A percentile compares a stretch with the other conserved stretches of the same genome.
Conservation (phyloP, 2,888 invertebrate genomes). For the Pseudoips prasinana region DNA sequence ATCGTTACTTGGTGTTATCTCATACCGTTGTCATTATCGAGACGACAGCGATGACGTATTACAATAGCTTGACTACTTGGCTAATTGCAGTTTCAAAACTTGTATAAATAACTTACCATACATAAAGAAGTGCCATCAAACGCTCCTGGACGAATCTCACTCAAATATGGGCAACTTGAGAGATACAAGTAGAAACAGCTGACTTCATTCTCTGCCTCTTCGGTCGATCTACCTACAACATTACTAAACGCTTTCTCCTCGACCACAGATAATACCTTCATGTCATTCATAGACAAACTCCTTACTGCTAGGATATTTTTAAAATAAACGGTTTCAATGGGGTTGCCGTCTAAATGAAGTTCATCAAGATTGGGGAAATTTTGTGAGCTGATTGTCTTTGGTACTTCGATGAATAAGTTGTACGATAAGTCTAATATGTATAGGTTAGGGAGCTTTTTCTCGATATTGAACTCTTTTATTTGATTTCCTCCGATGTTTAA, state of each 20-base stretch:
- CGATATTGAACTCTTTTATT: conserved; percentile 66
- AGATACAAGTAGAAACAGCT: conserved; percentile 75
- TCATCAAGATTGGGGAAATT: conserved; percentile 73
- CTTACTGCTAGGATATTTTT: conserved; percentile 65
- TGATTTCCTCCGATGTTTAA: conserved; percentile 71
- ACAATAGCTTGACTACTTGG: too few relatives aligned
- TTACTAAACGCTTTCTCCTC: conserved; percentile 75
- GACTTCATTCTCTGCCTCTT: conserved; percentile 40
- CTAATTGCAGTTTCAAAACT: too few relatives aligned
- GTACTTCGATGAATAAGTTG: conserved; percentile 70
- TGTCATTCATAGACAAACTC: conserved; percentile 67
- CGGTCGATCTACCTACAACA: conserved; percentile 55
- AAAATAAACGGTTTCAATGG: conserved; percentile 71
- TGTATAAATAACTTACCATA: conserved; percentile 75
- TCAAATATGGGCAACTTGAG: conserved; percentile 66
- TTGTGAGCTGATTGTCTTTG: conserved; percentile 61
- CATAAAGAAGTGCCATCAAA: conserved; percentile 77
- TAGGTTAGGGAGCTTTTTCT: conserved; percentile 64
- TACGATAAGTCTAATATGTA: conserved; percentile 76
- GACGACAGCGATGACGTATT: too few relatives aligned
- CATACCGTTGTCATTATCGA: too few relatives aligned
- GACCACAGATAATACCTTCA: conserved; percentile 51
- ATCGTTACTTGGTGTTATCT: too few relatives aligned
- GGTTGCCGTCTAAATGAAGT: conserved; percentile 79
- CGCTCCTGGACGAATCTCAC: conserved; percentile 62